These are phyloP conservation scores for Eospalax fontanierii DNA, from an alignment of 2,797 vertebrate genomes.

Conservation along the genomic window DNA sequence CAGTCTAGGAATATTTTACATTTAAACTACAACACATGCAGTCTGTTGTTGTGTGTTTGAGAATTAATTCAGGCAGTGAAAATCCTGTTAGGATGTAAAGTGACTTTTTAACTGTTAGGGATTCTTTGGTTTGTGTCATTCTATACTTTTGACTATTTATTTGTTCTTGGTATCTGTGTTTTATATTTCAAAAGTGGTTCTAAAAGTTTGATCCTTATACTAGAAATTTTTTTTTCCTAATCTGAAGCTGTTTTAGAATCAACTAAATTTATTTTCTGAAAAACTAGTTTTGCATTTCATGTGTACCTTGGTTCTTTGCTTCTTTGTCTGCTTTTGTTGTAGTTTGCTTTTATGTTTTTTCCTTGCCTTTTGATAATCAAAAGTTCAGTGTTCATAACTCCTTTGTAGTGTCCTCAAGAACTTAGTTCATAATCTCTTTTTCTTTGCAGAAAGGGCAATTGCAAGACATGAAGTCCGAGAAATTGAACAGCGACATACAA, in stretches of 20 bases:
- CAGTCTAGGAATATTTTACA: no score
- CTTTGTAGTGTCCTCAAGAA: slow-evolving; percentile 59
- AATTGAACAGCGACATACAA: slow-evolving; percentile 96
- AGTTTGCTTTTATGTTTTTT: not conserved
- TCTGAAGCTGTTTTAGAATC: not conserved
- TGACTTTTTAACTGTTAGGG: slow-evolving; percentile 26
- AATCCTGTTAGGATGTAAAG: slow-evolving; percentile 12
- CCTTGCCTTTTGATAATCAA: slow-evolving; percentile 46
- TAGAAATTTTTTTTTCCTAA: no score
- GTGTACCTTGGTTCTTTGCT: not conserved
- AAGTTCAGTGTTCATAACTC: slow-evolving; percentile 60
- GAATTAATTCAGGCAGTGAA: slow-evolving; percentile 21
- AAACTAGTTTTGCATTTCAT: not conserved
- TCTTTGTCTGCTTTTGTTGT: not conserved
- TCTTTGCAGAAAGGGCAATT: slow-evolving; percentile 95
- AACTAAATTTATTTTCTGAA: not conserved
- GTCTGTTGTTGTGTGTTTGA: slow-evolving; percentile 38
- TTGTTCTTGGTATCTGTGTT: slow-evolving; percentile 3
- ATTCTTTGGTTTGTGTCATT: not conserved
- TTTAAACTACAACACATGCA: not conserved
- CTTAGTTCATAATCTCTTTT: slow-evolving; percentile 49
- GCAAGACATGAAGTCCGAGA: slow-evolving; percentile 98
- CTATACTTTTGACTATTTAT: slow-evolving; percentile 15
- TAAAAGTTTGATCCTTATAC: slow-evolving; percentile 16
- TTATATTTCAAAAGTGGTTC: slow-evolving; percentile 50